A percentile compares a stretch with the other conserved stretches of the same genome.
These are phyloP conservation scores for Sturmia bella DNA, from an alignment of 2,888 invertebrate species.

Conservation along the genomic window DNA sequence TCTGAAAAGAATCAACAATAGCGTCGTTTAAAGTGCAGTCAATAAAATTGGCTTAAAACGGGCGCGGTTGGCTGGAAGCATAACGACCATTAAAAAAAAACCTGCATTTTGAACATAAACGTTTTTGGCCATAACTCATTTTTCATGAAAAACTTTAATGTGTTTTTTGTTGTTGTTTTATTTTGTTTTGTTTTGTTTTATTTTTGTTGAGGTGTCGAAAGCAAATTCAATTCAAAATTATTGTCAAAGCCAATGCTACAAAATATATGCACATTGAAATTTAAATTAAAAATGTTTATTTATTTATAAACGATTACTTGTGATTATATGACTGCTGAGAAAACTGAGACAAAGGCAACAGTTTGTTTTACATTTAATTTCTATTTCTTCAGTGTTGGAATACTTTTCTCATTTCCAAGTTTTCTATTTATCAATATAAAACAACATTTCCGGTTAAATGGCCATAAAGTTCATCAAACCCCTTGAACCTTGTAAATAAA, in stretches of 20 bases:
- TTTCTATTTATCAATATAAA: constrained; percentile 2
- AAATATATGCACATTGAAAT: neutral
- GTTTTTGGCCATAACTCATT: constrained; percentile 25
- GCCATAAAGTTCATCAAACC: constrained; percentile 53
- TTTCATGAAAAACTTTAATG: constrained; percentile 21
- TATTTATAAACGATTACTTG: constrained; percentile 26
- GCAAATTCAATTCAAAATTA: constrained; percentile 42
- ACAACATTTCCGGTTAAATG: constrained; percentile 52
- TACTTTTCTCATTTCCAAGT: neutral
- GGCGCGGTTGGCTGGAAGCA: constrained; percentile 17
- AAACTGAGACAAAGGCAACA: neutral
- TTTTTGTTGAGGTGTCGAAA: constrained; percentile 25
- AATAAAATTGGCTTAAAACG: constrained; percentile 29
- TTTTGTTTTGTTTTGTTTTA: neutral
- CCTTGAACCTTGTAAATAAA: constrained; percentile 37
- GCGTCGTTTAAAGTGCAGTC: constrained; percentile 31
- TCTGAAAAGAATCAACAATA: neutral
- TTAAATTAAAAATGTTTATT: neutral
- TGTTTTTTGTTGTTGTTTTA: neutral
- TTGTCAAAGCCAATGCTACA: constrained; percentile 69
- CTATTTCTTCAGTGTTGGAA: neutral
- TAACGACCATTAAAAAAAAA: constrained; percentile 17
- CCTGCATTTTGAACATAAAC: neutral
- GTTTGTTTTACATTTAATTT: constrained; percentile 3
- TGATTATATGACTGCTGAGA: constrained; percentile 4